Evolutionary conservation across 2,888 invertebrate species (phyloP), one percentile per base, ranked within the genome.

Genomic region (Ophonus ardosiacus): DNA sequence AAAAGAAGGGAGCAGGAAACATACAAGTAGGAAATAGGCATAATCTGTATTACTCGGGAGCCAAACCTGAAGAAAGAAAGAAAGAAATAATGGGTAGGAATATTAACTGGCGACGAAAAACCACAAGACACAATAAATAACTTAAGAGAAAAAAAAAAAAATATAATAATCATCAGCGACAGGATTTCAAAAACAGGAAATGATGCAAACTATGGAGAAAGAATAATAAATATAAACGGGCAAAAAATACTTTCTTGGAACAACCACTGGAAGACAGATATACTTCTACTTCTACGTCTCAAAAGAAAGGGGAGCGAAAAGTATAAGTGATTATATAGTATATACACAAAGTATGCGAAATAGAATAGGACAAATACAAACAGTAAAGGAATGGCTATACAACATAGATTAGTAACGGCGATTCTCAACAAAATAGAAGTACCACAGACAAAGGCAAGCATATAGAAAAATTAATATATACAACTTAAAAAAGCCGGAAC

Each of bases 1-100:
- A 81, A 18, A 81, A 81, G 24, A 81, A 81, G 81, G 65, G 63
- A 24, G 7, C n/a, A 40, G 10, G 81, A 24, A 15, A 57, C n/a
- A n/a, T n/a, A 59, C 1, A 15, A n/a, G 1, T 3, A n/a, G n/a
- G 31, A 31, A 17, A 59, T 15, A 17, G 63, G 13, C 57, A 81
- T 21, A 7, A 71, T 13, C 61, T 31, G 65, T 71, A 71, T 10
- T 81, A 63, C 38, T 21, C 10, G 17, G 81, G 21, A 59, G 81
- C 65, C 4, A 7, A 10, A 18, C 1, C 10, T n/a, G 59, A 17
- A 59, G 59, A 15, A 59, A 59, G n/a, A n/a, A 59, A 57, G 8
- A n/a, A 57, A 59, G 59, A n/a, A n/a, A n/a, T n/a, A n/a, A n/a
- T n/a, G 18, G n/a, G 59, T 59, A 13, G 43, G 18, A 59, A 10